These are phyloP conservation scores for Lacanobia wlatinum DNA, from an alignment of 2,888 invertebrate genomes.

Conservation along the genomic window DNA sequence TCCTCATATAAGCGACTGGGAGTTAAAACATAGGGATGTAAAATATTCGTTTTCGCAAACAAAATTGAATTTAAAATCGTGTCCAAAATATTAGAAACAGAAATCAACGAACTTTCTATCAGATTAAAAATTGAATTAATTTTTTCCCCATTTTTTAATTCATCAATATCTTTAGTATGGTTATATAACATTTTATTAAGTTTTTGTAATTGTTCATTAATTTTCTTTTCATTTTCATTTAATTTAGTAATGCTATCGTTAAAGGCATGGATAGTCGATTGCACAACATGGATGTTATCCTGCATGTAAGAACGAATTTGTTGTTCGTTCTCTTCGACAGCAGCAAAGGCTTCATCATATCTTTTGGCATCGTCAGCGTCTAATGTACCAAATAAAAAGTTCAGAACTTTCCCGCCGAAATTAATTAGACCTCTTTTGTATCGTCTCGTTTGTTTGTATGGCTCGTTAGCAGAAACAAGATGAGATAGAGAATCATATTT, in stretches of 20 bases:
- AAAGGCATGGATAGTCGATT: conserved; percentile 27
- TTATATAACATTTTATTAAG: conserved; percentile 16
- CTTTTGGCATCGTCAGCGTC: conserved; percentile 42
- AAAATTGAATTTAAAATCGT: conserved; percentile 45
- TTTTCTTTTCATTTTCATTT: conserved; percentile 33
- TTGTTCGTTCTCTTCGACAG: conserved; percentile 14
- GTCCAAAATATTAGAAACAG: conserved; percentile 44
- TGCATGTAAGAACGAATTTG: conserved; percentile 11
- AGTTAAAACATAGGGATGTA: conserved; percentile 44
- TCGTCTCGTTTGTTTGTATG: conserved; percentile 15
- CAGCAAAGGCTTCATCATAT: conserved; percentile 34
- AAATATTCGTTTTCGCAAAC: conserved; percentile 40
- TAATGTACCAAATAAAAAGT: conserved; percentile 39
- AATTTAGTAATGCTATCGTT: conserved; percentile 38
- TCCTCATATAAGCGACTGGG: conserved; percentile 30
- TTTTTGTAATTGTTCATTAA: conserved; percentile 22
- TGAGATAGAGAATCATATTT: conserved; percentile 41
- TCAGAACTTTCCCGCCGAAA: not conserved
- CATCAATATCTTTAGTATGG: conserved; percentile 6
- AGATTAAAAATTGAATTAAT: conserved; percentile 47
- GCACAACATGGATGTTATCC: conserved; percentile 35
- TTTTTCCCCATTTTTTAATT: conserved; percentile 33
- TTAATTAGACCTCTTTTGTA: conserved; percentile 34
- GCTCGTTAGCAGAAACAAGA: conserved; percentile 24
- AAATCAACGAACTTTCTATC: conserved; percentile 37